phyloP scores from a whole-genome alignment of 2,888 invertebrate species.

The Cyclophora albipunctata region DNA sequence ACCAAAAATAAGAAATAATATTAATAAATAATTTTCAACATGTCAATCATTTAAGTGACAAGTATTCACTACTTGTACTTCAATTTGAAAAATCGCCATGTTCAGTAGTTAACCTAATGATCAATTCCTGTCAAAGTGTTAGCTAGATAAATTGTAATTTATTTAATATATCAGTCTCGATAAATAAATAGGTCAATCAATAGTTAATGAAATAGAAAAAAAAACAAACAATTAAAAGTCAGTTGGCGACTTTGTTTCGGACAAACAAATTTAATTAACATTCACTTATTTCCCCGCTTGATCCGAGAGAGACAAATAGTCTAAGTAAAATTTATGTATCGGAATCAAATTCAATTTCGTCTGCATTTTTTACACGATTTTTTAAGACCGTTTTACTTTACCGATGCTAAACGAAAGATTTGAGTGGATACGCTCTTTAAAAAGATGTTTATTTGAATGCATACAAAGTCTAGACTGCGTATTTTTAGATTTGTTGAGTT shows the following conservation, averaged over 20 bases:
- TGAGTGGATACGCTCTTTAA: constrained; percentile 35
- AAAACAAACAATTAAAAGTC: constrained; percentile 55
- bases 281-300: constrained; percentile 63
- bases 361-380: constrained; percentile 70
- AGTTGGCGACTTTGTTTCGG: constrained; percentile 53
- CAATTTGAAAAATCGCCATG: too few relatives aligned
- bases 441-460: neutral
- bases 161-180: too few relatives aligned
- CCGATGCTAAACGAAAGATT: constrained; percentile 33
- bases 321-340: constrained; percentile 75
- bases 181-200: neutral
- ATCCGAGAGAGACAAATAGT: constrained; percentile 69
- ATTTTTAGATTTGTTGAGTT: too few relatives aligned
- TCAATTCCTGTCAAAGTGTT: too few relatives aligned
- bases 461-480: too few relatives aligned
- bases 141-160: too few relatives aligned
- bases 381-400: constrained; percentile 53
- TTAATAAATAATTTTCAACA: too few relatives aligned
- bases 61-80: too few relatives aligned
- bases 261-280: constrained; percentile 70
- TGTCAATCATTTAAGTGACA: too few relatives aligned
- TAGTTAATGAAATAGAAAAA: constrained; percentile 18
- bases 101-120: too few relatives aligned
- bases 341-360: constrained; percentile 74
- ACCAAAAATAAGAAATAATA: too few relatives aligned